phyloP scores from a whole-genome alignment of 2,888 invertebrate species.

The Thereva nobilitata region DNA sequence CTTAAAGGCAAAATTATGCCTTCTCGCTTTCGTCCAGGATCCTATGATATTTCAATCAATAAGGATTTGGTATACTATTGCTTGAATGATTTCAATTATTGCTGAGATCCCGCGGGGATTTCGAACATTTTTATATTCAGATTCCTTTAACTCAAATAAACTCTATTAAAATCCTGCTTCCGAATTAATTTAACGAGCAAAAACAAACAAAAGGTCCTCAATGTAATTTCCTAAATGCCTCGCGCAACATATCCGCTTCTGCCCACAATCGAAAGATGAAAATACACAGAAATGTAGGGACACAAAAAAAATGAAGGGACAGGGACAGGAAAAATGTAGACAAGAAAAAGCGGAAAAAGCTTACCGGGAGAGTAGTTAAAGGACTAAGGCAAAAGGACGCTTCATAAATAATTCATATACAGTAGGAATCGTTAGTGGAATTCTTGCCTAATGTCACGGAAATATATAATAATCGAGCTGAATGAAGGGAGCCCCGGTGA shows the following conservation, averaged over 20 bases:
- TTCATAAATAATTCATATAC: constrained; percentile 36
- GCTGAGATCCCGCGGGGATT: constrained; percentile 20
- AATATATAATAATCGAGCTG: constrained; percentile 35
- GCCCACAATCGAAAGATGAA: too few species aligned
- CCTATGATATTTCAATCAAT: neutral
- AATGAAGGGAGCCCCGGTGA: constrained; percentile 17
- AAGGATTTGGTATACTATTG: neutral
- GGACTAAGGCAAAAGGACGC: constrained; percentile 25
- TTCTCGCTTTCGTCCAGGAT: too few species aligned
- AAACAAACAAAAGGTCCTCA: constrained; percentile 28
- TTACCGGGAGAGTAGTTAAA: constrained; percentile 23
- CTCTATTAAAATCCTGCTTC: constrained; percentile 33
- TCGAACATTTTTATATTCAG: constrained; percentile 14
- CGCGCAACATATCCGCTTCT: constrained; percentile 28
- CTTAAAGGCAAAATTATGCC: too few species aligned
- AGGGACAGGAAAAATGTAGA: neutral
- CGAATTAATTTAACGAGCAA: constrained; percentile 34
- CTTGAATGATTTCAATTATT: constrained; percentile 14
- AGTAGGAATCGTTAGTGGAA: constrained; percentile 33
- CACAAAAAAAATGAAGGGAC: too few species aligned
- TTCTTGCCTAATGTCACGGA: constrained; percentile 36
- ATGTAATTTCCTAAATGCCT: constrained; percentile 34
- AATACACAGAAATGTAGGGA: too few species aligned
- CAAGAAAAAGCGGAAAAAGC: constrained; percentile 3
- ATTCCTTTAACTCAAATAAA: constrained; percentile 15